These are phyloP conservation scores for Drosophila quadrilineata DNA, from an alignment of 1,140 invertebrate genomes.

Conservation along the genomic window DNA sequence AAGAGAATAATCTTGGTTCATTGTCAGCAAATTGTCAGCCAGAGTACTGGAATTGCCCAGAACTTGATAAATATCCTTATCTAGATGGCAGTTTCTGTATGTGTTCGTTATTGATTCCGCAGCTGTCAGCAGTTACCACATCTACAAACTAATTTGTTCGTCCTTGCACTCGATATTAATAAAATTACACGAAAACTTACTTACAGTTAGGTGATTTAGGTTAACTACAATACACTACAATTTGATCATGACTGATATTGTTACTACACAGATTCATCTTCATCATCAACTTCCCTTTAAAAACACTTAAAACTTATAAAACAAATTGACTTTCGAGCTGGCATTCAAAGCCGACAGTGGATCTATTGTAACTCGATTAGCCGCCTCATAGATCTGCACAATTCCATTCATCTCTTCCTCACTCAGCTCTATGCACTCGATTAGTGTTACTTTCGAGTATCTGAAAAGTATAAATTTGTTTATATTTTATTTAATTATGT, in stretches of 20 bases:
- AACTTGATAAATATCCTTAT: neutral
- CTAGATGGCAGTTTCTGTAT: constrained; percentile 18
- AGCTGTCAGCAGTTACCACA: constrained; percentile 20
- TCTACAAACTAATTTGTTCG: constrained; percentile 18
- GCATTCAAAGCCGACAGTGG: constrained; percentile 11
- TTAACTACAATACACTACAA: constrained; percentile 66
- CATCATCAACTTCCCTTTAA: too few species aligned
- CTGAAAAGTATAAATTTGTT: constrained; percentile 17
- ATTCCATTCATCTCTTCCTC: constrained; percentile 54
- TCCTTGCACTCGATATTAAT: constrained; percentile 31
- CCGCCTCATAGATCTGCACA: constrained; percentile 39
- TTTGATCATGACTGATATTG: constrained; percentile 56
- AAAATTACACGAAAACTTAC: constrained; percentile 36
- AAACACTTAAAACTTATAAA: constrained; percentile 79
- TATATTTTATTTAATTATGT: neutral
- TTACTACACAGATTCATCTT: too few species aligned
- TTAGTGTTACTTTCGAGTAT: constrained; percentile 63
- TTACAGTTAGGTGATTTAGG: too few species aligned
- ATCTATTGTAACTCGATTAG: constrained; percentile 27
- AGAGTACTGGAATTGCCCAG: too few species aligned
- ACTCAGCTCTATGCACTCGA: constrained; percentile 50
- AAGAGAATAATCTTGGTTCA: constrained; percentile 25
- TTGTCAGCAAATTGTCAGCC: constrained; percentile 54
- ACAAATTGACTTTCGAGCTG: constrained; percentile 57
- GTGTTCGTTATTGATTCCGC: constrained; percentile 10